Evolutionary conservation across 2,888 invertebrate genomes (phyloP).

Genomic region (Drosophila birchii): DNA sequence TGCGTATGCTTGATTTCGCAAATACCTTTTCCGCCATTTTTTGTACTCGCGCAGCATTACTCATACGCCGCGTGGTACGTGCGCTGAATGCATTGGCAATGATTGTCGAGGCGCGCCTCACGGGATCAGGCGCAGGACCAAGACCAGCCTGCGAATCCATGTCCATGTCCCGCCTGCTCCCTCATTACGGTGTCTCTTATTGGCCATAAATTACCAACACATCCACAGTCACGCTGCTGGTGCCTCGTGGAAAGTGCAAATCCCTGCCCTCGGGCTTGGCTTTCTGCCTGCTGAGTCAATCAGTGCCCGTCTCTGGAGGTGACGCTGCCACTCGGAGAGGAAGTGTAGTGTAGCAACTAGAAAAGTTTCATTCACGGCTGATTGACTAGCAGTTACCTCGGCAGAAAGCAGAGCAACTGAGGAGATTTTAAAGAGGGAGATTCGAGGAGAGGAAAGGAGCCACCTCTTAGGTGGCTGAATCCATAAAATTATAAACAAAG

Average conservation of each 20-base stretch:
- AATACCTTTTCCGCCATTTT: conserved; percentile 3
- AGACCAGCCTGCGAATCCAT: conserved; percentile 6
- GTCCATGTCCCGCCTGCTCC: conserved; percentile 18
- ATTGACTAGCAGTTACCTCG: background rate
- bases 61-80: conserved; percentile 68
- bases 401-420: background rate
- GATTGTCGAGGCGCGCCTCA: conserved; percentile 3
- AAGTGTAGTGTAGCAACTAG: background rate
- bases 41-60: conserved; percentile 37
- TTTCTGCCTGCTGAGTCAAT: conserved; percentile 55
- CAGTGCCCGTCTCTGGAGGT: conserved; percentile 50
- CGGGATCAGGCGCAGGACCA: conserved; percentile 3
- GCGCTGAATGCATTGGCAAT: conserved; percentile 55
- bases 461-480: too few relatives aligned
- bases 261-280: conserved; percentile 2
- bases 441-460: too few relatives aligned
- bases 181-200: conserved; percentile 51
- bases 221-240: conserved; percentile 34
- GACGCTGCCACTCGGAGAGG: conserved; percentile 5
- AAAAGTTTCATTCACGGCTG: conserved; percentile 3
- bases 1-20: conserved; percentile 12
- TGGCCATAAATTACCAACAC: conserved; percentile 47
- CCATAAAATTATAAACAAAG: background rate
- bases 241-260: conserved; percentile 5
- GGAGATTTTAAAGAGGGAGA: background rate